Evolutionary conservation across 1,140 invertebrate genomes (phyloP), one percentile per base, ranked within the genome.

Genomic region (Neelides sp.): DNA sequence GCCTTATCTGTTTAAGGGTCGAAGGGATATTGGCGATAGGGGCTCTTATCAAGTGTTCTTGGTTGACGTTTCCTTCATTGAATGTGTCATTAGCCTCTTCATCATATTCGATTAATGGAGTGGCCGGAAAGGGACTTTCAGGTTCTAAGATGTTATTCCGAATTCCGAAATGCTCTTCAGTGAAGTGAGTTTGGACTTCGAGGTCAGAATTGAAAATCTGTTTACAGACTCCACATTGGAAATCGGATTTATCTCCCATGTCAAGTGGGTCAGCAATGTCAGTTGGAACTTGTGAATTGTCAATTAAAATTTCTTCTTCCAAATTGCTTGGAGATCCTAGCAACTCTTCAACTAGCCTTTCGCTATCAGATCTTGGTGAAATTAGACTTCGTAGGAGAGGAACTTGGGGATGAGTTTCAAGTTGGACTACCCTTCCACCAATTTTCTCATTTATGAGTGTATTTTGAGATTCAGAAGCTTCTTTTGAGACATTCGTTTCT

Each of bases 41-140:
- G n/a, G n/a, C n/a, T n/a, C n/a, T n/a, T n/a, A n/a, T n/a, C n/a
- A n/a, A n/a, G n/a, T n/a, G n/a, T n/a, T n/a, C n/a, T n/a, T n/a
- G n/a, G n/a, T n/a, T n/a, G n/a, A n/a, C n/a, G n/a, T n/a, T n/a
- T n/a, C n/a, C n/a, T n/a, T n/a, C n/a, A n/a, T n/a, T n/a, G n/a
- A n/a, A n/a, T n/a, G n/a, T n/a, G n/a, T n/a, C n/a, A n/a, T n/a
- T n/a, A n/a, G n/a, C n/a, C n/a, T n/a, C n/a, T n/a, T n/a, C n/a
- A n/a, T n/a, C n/a, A n/a, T n/a, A n/a, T n/a, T n/a, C n/a, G n/a
- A n/a, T n/a, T n/a, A n/a, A 35, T 12, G 15, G 22, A n/a, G 20
- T n/a, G 3, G 19, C 32, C 2, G 54, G 54, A 35, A 35, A 57
- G 20, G 59, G 59, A 45, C 59, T 61, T 40, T 57, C 59, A n/a